Percentiles rank a stretch among this genome's conserved stretches.
Conservation (phyloP, 2,797 vertebrate genomes). For the Xiphophorus birchmanni region DNA sequence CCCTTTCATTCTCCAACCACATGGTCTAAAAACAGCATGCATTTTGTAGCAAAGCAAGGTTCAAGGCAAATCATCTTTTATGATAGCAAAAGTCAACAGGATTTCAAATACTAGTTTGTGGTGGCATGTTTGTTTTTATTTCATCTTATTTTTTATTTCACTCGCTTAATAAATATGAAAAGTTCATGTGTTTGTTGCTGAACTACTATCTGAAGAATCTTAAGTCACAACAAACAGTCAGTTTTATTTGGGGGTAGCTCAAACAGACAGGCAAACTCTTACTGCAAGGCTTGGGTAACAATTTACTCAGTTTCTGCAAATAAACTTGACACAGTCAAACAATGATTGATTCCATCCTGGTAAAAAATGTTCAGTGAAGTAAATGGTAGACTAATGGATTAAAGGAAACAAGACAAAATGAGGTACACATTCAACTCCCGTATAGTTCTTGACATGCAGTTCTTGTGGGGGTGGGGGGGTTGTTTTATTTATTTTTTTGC, state of each 20-base stretch:
- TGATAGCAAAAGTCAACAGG: background rate
- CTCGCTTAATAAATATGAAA: too few species aligned
- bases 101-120: background rate
- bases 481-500: background rate
- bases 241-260: background rate
- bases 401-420: slow-evolving; percentile 4
- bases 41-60: background rate
- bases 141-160: too few species aligned
- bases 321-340: background rate
- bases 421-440: background rate
- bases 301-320: background rate
- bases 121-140: too few species aligned
- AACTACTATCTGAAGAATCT: background rate
- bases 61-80: background rate
- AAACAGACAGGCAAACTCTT: background rate
- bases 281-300: background rate
- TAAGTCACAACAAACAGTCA: background rate
- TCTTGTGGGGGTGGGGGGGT: background rate
- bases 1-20: background rate
- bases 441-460: background rate
- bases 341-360: background rate
- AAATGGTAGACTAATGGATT: slow-evolving; percentile 1
- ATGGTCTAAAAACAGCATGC: background rate
- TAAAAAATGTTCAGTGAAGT: background rate
- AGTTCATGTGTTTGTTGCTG: background rate